These are phyloP conservation scores for Crotalus horridus DNA, from an alignment of 2,113 vertebrate species.

Conservation along the genomic window DNA sequence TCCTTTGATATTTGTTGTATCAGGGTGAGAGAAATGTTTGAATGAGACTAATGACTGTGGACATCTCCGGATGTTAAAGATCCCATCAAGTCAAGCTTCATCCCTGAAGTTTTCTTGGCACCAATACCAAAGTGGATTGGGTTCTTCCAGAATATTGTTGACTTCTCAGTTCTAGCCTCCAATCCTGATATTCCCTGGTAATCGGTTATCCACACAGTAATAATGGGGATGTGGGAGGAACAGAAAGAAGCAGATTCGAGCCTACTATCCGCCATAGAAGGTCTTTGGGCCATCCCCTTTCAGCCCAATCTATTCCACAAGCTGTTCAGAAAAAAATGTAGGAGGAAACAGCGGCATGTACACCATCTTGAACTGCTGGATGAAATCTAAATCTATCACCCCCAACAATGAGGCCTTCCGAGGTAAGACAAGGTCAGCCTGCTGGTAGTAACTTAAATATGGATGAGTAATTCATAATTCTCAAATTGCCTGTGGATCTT, in stretches of 20 bases:
- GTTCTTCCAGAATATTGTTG: not conserved
- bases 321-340: not conserved
- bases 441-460: not conserved
- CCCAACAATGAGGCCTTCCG: not conserved
- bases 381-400: not conserved
- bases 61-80: not conserved
- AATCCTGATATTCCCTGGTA: not conserved
- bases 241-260: not conserved
- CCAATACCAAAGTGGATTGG: not conserved
- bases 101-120: not conserved
- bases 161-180: not conserved
- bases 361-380: not conserved
- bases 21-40: not conserved
- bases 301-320: not conserved
- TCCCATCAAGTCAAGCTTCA: not conserved
- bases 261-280: not conserved
- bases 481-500: not conserved
- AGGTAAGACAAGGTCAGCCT: not conserved
- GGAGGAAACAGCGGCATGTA: not conserved
- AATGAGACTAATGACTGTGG: not conserved
- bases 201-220: too few species aligned
- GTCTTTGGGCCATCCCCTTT: not conserved
- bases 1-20: not conserved
- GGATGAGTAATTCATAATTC: not conserved
- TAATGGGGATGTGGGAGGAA: too few species aligned